Base-by-base conservation (phyloP, 1,140 invertebrate genomes). In the Drosophila micromelanica region DNA sequence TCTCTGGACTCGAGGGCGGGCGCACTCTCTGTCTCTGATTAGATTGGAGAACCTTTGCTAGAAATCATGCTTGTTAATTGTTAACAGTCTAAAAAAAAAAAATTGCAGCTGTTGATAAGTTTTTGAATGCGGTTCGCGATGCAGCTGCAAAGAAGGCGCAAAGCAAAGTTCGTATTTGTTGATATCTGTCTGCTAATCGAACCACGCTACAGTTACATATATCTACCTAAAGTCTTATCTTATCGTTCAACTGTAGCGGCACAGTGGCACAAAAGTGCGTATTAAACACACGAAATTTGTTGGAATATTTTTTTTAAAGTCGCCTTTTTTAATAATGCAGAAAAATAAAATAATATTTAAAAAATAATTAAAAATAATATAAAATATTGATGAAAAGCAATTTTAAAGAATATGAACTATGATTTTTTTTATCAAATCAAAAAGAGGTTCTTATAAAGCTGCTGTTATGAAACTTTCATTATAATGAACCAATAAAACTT, bases 141-240 rank as follows among this genome's bases (percentile, higher is more conserved):
- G 74, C 78, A 86, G 82, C 74, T 78, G 78, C 40, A 38, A 63
- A 63, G 17, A 74, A 38, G 27, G 27, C 8, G n/a, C 45, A 42
- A 9, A 38, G 45, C 68, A 54, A 64, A 54, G 42, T 45, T 64
- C 35, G 23, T 12, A 51, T 48, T 45, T 76, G 64, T 17, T 17
- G 62, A 60, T 40, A 70, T 82, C 68, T 45, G 52, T 57, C 43
- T 38, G 40, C 38, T 61, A 67, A 82, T 76, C 71, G 78, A 76
- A 78, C 62, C 71, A 63, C 60, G 43, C 57, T 75, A 80, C 69
- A 59, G 59, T 73, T 65, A 65, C 63, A 64, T 54, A 65, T 67
- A 64, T 54, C 42, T 59, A 37, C 52, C 48, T 57, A 37, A 48
- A 49, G 54, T 17, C 40, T 68, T 89, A 86, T 86, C 82, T 86